Conservation (phyloP, 2,113 vertebrate genomes). For the Catharus fuscescens region DNA sequence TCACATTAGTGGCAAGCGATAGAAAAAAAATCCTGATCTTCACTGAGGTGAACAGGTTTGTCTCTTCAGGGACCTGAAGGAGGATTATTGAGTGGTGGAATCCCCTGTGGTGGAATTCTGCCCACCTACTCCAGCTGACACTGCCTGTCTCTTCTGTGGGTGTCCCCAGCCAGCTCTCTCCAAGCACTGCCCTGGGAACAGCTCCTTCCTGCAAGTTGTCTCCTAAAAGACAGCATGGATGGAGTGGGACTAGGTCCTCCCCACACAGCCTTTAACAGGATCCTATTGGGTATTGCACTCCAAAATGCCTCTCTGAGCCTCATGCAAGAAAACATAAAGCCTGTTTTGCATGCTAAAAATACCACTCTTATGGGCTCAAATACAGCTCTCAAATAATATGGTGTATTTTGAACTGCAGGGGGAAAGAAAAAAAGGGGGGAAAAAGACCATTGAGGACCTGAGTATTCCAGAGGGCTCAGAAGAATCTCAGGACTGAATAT, state of each 20-base stretch:
- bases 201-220: not conserved
- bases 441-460: not conserved
- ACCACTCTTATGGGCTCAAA: not conserved
- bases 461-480: not conserved
- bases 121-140: not conserved
- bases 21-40: not conserved
- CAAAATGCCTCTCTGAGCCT: not conserved
- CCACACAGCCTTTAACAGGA: not conserved
- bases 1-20: not conserved
- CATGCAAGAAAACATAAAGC: accelerated
- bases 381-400: not conserved
- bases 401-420: not conserved
- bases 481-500: not conserved
- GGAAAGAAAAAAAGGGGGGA: not conserved
- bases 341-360: not conserved
- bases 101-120: not conserved
- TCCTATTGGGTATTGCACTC: not conserved
- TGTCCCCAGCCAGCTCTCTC: not conserved
- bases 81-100: not conserved
- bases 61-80: not conserved
- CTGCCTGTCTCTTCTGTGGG: not conserved
- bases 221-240: not conserved
- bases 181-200: not conserved
- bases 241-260: not conserved
- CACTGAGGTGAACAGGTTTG: not conserved